Percentiles rank a stretch among this genome's conserved stretches.
phyloP scores from a whole-genome alignment of 1,140 invertebrate genomes.

The Caenorhabditis remanei region DNA sequence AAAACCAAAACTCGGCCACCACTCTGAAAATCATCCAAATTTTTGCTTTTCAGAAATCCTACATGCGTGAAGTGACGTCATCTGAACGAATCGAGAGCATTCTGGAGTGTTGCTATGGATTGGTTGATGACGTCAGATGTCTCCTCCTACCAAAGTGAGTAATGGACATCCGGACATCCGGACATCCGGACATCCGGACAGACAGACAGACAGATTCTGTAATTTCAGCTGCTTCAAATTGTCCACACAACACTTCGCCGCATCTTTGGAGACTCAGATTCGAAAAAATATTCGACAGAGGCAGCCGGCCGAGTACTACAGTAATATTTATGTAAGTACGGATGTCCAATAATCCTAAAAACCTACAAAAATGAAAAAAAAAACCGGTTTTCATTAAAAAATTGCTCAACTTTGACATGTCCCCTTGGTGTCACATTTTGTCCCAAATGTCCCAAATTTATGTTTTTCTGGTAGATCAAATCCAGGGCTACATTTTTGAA shows the following conservation, averaged over 20 bases:
- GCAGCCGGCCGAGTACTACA: conserved; percentile 42
- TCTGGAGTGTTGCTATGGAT: conserved; percentile 37
- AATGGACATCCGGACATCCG: no score
- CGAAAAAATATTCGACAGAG: conserved; percentile 18
- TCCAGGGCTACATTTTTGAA: no score
- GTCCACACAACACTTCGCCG: neutral
- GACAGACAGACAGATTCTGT: neutral
- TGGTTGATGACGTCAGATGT: conserved; percentile 28
- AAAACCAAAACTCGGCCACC: no score
- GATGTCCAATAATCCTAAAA: no score
- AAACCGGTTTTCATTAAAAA: no score
- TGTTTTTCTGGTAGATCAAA: no score
- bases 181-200: neutral
- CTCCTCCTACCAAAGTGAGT: conserved; percentile 15
- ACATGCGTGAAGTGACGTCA: conserved; percentile 21
- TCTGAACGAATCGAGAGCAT: conserved; percentile 40
- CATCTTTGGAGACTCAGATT: conserved; percentile 11
- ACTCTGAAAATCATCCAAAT: neutral
- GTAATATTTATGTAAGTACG: conserved; percentile 58
- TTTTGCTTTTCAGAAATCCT: neutral
- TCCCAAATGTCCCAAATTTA: no score
- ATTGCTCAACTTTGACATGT: no score
- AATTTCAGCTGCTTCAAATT: conserved; percentile 40
- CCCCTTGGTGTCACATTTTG: no score
- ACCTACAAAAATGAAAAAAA: no score